phyloP scores from a whole-genome alignment of 1,140 invertebrate species.

The Tetragnatha versicolor region DNA sequence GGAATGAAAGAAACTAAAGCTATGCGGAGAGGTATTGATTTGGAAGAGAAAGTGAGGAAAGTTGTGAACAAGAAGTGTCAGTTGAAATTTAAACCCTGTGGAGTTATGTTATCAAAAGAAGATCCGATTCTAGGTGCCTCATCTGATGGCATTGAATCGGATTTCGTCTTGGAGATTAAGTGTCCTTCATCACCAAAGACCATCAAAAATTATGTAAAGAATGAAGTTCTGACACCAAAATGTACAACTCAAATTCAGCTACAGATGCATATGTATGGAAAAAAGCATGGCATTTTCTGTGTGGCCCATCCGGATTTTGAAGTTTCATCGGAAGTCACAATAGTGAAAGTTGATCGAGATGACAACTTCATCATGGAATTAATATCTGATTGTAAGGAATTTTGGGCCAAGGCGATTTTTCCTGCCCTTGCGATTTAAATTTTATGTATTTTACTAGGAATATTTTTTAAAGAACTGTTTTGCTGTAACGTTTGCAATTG shows the following conservation, averaged over 20 bases:
- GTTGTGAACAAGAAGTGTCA: not conserved
- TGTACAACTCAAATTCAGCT: not conserved
- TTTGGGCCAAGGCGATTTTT: not conserved
- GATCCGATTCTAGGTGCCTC: not conserved
- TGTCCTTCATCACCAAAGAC: not conserved
- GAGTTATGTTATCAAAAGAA: not conserved
- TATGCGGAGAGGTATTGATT: not conserved
- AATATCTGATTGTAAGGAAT: not conserved
- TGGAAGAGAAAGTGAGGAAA: not conserved
- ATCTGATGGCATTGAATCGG: not conserved
- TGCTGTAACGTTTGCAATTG: not conserved
- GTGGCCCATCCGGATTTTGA: not conserved
- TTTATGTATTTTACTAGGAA: not conserved
- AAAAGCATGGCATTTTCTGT: not conserved
- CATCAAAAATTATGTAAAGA: not conserved
- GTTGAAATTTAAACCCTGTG: not conserved
- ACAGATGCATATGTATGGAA: not conserved
- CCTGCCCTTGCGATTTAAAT: not conserved
- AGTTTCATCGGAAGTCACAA: too few species aligned
- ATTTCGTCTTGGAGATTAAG: not conserved
- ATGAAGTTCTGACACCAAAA: not conserved
- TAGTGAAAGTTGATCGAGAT: too few species aligned
- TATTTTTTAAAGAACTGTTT: not conserved
- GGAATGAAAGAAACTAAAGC: not conserved
- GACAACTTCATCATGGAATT: too few species aligned